phyloP scores from a whole-genome alignment of 1,140 invertebrate species.

The Rhopalosiphum maidis region DNA sequence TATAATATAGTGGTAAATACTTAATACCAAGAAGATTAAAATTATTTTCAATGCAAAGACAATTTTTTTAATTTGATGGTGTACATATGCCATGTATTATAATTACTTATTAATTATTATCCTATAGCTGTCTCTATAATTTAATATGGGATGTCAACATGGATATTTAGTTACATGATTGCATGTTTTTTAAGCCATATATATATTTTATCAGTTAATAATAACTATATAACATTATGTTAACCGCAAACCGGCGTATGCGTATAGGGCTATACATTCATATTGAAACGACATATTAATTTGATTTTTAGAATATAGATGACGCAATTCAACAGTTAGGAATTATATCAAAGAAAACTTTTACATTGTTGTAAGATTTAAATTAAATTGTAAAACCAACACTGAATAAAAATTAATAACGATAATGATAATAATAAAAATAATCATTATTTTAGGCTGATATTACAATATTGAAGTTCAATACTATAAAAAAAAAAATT shows the following conservation, averaged over 20 bases:
- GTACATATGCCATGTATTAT: too few species aligned
- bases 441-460: not conserved
- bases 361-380: not conserved
- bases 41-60: too few species aligned
- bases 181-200: not conserved
- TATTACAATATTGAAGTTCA: not conserved
- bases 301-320: not conserved
- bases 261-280: not conserved
- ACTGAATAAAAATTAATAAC: not conserved
- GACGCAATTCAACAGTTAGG: not conserved
- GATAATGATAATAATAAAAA: not conserved
- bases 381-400: not conserved
- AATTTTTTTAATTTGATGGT: too few species aligned
- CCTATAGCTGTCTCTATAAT: not conserved
- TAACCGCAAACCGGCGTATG: not conserved
- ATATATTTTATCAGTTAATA: not conserved
- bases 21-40: too few species aligned
- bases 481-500: too few species aligned
- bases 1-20: too few species aligned
- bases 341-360: not conserved
- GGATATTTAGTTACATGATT: not conserved
- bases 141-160: not conserved
- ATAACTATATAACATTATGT: not conserved
- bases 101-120: not conserved
- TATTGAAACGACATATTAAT: not conserved